Evolutionary conservation across 2,797 vertebrate species (phyloP).

Genomic region (Clarias platycephalus): DNA sequence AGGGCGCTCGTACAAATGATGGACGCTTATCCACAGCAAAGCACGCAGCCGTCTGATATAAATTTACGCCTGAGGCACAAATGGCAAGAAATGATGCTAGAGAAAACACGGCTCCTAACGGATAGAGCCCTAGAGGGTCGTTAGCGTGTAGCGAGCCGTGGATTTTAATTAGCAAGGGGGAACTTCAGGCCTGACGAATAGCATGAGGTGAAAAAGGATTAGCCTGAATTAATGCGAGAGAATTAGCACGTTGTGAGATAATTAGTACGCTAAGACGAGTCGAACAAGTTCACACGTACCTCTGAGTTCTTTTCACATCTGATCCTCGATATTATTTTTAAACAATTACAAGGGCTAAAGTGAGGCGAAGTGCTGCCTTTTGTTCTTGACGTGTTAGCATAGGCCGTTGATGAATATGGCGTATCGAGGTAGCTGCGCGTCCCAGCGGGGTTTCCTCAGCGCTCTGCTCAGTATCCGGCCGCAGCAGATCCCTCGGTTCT

Average conservation of each 20-base stretch:
- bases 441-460: slow-evolving; percentile 45
- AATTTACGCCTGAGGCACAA: slow-evolving; percentile 47
- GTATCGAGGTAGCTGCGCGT: slow-evolving; percentile 37
- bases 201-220: slow-evolving; percentile 24
- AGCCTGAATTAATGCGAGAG: neutral
- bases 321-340: neutral
- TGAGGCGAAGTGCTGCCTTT: neutral
- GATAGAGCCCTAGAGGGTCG: slow-evolving; percentile 47
- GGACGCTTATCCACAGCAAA: slow-evolving; percentile 44
- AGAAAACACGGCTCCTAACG: slow-evolving; percentile 42
- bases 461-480: slow-evolving; percentile 46
- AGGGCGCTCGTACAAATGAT: slow-evolving; percentile 38
- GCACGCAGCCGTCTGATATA: slow-evolving; percentile 49
- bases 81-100: slow-evolving; percentile 48
- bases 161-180: slow-evolving; percentile 49
- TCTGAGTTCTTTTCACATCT: neutral
- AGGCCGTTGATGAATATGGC: slow-evolving; percentile 48
- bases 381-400: slow-evolving; percentile 44
- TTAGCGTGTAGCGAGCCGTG: slow-evolving; percentile 49
- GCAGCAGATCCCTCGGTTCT: slow-evolving; percentile 43
- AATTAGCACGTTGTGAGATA: neutral
- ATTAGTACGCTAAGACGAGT: neutral
- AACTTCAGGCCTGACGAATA: slow-evolving; percentile 22
- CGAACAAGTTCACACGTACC: neutral
- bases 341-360: neutral